A percentile compares a stretch with the other conserved stretches of the same genome.
Evolutionary conservation across 2,113 vertebrate species (phyloP).

Genomic region (Mionectes macconnelli): DNA sequence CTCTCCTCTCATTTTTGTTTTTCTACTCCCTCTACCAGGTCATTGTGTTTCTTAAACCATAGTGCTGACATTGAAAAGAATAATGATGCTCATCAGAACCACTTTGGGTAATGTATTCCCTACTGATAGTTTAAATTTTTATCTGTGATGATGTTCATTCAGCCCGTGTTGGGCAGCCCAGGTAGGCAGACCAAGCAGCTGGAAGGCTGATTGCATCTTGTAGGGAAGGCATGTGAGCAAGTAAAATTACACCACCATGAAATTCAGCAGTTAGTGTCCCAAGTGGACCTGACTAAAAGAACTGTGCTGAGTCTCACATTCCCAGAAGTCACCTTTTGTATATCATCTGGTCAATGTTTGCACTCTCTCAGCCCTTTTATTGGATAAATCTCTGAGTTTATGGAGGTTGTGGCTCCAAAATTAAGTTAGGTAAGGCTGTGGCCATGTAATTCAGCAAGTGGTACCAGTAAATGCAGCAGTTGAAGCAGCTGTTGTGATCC

Average conservation of each 20-base stretch:
- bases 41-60: not conserved
- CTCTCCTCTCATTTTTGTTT: not conserved
- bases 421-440: not conserved
- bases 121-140: not conserved
- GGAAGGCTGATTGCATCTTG: not conserved
- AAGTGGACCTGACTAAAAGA: not conserved
- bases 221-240: not conserved
- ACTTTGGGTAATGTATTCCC: not conserved
- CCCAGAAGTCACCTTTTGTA: not conserved
- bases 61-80: not conserved
- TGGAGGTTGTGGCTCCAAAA: not conserved
- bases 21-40: not conserved
- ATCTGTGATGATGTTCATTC: accelerated
- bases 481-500: not conserved
- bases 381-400: not conserved
- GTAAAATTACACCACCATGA: not conserved
- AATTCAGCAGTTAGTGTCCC: not conserved
- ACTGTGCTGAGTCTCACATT: not conserved
- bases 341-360: not conserved
- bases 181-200: not conserved
- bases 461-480: not conserved
- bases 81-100: not conserved
- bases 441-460: not conserved
- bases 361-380: not conserved
- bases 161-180: not conserved